Evolutionary conservation across 2,113 vertebrate species (phyloP).

Genomic region (Nerophis lumbriciformis): DNA sequence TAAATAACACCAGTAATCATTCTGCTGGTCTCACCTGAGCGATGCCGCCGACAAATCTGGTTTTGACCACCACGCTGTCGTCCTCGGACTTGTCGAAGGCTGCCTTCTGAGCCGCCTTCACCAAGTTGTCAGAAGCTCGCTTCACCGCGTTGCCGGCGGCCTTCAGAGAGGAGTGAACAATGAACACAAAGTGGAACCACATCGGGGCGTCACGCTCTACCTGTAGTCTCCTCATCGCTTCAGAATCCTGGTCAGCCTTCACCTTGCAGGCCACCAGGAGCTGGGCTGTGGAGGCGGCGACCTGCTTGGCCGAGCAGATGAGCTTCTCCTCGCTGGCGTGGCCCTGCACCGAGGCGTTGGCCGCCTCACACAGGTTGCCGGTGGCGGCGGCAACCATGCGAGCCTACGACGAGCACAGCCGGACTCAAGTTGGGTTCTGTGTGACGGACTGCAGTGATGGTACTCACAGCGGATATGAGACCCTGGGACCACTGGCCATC

Average conservation of each 20-base stretch:
- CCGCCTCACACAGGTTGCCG: constrained; percentile 94
- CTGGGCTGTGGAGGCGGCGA: constrained; percentile 95
- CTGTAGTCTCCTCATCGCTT: constrained; percentile 96
- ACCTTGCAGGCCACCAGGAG: constrained; percentile 97
- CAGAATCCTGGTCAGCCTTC: constrained; percentile 93
- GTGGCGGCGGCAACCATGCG: constrained; percentile 96
- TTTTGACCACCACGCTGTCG: constrained; percentile 92
- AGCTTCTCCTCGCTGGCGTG: constrained; percentile 98
- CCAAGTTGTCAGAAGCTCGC: constrained; percentile 95
- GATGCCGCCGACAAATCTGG: constrained; percentile 96
- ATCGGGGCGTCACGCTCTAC: constrained; percentile 46
- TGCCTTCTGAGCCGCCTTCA: constrained; percentile 95
- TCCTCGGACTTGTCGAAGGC: constrained; percentile 93
- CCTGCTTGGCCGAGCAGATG: constrained; percentile 97
- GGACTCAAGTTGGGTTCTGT: not conserved
- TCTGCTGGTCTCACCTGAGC: constrained; percentile 81
- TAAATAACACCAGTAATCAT: too few species aligned
- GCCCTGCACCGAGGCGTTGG: constrained; percentile 95
- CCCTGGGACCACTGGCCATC: constrained; percentile 99
- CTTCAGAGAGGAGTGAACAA: constrained; percentile 55
- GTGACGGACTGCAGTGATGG: not conserved
- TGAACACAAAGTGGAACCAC: not conserved
- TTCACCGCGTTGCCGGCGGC: constrained; percentile 97
- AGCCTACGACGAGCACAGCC: constrained; percentile 68
- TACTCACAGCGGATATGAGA: constrained; percentile 90